These are phyloP conservation scores for Otolemur garnettii DNA, from an alignment of 2,113 vertebrate genomes.

Conservation along the genomic window DNA sequence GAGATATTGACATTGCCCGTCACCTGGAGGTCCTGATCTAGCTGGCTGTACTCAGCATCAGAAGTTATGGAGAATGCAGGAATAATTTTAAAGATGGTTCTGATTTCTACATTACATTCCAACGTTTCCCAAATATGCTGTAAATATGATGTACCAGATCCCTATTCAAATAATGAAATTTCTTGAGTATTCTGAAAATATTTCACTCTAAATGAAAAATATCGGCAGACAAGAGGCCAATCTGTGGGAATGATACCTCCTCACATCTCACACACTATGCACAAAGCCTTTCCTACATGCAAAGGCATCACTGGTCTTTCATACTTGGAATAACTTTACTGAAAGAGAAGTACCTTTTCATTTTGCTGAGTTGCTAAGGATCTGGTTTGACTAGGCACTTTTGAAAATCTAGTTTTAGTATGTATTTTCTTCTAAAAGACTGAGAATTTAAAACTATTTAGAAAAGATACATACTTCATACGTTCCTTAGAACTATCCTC, in stretches of 20 bases:
- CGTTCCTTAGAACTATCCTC: background rate
- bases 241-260: slow-evolving; percentile 14
- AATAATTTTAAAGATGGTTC: background rate
- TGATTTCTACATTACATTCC: background rate
- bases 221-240: slow-evolving; percentile 49
- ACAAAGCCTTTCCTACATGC: slow-evolving; percentile 35
- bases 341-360: slow-evolving; percentile 6
- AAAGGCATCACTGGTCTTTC: slow-evolving; percentile 17
- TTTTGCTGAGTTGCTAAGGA: slow-evolving; percentile 41
- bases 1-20: background rate
- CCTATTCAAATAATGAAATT: slow-evolving; percentile 67
- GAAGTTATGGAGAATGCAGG: background rate
- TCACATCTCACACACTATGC: background rate
- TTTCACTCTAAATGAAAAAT: slow-evolving; percentile 67
- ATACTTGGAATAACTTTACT: slow-evolving; percentile 3
- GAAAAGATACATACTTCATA: background rate
- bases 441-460: slow-evolving; percentile 55
- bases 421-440: slow-evolving; percentile 38
- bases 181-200: slow-evolving; percentile 58
- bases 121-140: slow-evolving; percentile 1
- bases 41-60: background rate
- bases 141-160: slow-evolving; percentile 28
- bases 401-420: background rate
- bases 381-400: background rate
- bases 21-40: background rate